Conservation (phyloP, 2,113 vertebrate genomes). For the Cynopterus brachyotis region DNA sequence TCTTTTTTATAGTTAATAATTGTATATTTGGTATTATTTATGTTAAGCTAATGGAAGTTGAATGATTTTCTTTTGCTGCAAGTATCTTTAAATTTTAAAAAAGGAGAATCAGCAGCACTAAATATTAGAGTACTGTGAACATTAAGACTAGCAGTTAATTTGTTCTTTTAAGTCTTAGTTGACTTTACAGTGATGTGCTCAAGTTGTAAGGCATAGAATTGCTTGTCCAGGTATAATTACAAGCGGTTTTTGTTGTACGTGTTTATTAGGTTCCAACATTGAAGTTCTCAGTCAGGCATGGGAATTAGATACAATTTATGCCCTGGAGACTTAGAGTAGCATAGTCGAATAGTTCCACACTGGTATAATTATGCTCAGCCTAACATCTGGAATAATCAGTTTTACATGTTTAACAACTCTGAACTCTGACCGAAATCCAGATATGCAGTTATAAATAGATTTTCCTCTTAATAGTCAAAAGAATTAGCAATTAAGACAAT, state of each 20-base stretch:
- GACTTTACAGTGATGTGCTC: background rate
- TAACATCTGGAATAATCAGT: constrained; percentile 61
- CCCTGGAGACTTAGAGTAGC: constrained; percentile 14
- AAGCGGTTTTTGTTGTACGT: constrained; percentile 13
- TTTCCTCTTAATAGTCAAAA: constrained; percentile 45
- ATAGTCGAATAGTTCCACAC: constrained; percentile 10
- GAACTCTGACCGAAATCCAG: constrained; percentile 58
- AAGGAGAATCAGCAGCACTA: background rate
- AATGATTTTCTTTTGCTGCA: constrained; percentile 7
- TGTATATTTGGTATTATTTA: background rate
- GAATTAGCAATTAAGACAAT: constrained; percentile 32
- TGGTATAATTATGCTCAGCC: constrained; percentile 39
- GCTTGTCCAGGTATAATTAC: background rate
- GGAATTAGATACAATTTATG: constrained; percentile 36
- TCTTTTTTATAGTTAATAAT: background rate
- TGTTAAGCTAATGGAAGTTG: constrained; percentile 3
- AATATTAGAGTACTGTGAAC: background rate
- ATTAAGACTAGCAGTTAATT: background rate
- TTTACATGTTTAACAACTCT: constrained; percentile 59
- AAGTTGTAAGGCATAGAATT: background rate
- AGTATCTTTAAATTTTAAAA: background rate
- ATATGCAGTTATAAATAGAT: constrained; percentile 11
- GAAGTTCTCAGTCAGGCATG: constrained; percentile 30
- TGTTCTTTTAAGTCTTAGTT: background rate
- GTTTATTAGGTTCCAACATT: constrained; percentile 35